These are phyloP conservation scores for Hyperoplus immaculatus DNA, from an alignment of 2,797 vertebrate genomes.

Conservation along the genomic window DNA sequence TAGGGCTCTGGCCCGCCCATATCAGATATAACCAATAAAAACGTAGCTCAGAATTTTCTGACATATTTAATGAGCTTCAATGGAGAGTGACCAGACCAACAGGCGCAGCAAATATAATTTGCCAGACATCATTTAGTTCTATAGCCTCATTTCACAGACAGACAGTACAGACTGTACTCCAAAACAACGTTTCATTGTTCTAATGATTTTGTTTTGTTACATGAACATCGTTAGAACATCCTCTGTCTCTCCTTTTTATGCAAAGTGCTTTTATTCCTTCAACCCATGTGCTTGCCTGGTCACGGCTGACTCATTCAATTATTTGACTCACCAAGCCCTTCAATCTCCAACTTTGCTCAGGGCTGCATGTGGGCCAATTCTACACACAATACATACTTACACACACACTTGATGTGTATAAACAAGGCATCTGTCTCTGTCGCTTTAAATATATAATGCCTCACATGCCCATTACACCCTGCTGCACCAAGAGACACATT, in stretches of 20 bases:
- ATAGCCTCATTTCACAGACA: neutral
- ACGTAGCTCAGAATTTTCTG: too few relatives aligned
- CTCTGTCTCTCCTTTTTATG: conserved; percentile 35
- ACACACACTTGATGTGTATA: conserved; percentile 59
- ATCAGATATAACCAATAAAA: too few relatives aligned
- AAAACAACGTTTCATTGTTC: conserved; percentile 13
- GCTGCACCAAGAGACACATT: conserved; percentile 37
- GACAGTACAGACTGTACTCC: neutral
- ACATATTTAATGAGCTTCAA: too few relatives aligned
- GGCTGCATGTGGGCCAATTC: conserved; percentile 59
- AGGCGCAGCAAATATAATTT: too few relatives aligned
- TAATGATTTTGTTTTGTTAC: conserved; percentile 5
- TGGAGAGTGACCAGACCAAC: too few relatives aligned
- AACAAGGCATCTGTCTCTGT: conserved; percentile 76
- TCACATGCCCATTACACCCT: conserved; percentile 32
- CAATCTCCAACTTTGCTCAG: conserved; percentile 70
- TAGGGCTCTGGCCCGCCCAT: too few relatives aligned
- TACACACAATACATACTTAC: conserved; percentile 9
- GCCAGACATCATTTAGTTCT: too few relatives aligned
- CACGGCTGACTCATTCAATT: conserved; percentile 85
- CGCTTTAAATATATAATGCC: conserved; percentile 72
- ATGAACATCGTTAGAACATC: conserved; percentile 19
- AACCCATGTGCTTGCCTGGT: conserved; percentile 60
- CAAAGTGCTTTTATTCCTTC: conserved; percentile 56
- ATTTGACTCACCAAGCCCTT: conserved; percentile 82